Evolutionary conservation across 2,797 vertebrate genomes (phyloP), one percentile per base, ranked within the genome.

Genomic region (Eulemur rubriventer): DNA sequence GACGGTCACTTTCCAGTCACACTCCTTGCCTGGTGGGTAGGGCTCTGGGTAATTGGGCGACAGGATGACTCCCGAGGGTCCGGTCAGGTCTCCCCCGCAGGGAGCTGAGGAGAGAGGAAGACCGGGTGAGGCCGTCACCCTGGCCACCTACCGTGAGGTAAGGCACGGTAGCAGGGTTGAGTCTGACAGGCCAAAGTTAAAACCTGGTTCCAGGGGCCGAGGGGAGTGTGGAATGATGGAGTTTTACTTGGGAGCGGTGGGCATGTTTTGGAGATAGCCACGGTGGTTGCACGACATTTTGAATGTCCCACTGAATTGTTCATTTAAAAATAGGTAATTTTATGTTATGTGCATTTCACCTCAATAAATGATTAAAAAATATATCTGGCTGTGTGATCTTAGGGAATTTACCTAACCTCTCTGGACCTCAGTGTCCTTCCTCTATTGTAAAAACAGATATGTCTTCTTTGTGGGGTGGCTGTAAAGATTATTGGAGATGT

Each of bases 41-140:
- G 99, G 99, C 96, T 99, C 99, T 0, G 99, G 99, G 91, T 99
- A 99, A 98, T 99, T 99, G 0, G 99, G 99, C 41, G 99, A 99
- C 95, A 99, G 98, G 97, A 99, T 99, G 95, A 99, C 98, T 52
- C 99, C 99, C 0, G 99, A 99, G 0, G 99, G 99, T 26, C 99
- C 99, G 0, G 99, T 99, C 97, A 99, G 97, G 98, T 99, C 99
- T 10, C 99, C 99, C 1, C 99, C 99, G 1, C 99, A 99, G 0
- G 99, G 99, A 98, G 99, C 99, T 99, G 98, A 65, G 81, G 94
- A 96, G 78, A 80, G 75, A 94, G 65, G 72, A 92, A n/a, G 48
- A 13, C 1, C 4, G 1, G 43, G 33, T 96, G 65, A 94, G 82
- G 61, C 0, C 4, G 6, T 33, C 55, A 57, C 55, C 3, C 55